Conservation (phyloP, 2,888 invertebrate genomes). For the Oscheius onirici region DNA sequence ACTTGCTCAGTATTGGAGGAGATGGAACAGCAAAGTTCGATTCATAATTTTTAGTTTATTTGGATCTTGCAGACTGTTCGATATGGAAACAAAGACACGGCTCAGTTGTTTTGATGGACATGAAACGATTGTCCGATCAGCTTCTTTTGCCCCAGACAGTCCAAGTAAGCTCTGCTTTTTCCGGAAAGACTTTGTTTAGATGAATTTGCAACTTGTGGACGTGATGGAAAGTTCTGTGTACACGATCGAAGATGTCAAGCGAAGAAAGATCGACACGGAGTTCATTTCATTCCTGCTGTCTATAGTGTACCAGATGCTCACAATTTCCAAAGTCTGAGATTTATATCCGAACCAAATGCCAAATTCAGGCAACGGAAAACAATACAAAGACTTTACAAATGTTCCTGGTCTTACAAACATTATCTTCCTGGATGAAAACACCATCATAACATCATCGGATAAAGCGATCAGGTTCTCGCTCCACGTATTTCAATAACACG, state of each 20-base stretch:
- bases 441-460: constrained; percentile 4
- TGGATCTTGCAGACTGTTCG: constrained; percentile 4
- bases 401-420: constrained; percentile 22
- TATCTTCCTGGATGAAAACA: constrained; percentile 17
- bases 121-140: constrained; percentile 18
- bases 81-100: constrained; percentile 6
- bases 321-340: neutral
- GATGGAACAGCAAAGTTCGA: constrained; percentile 22
- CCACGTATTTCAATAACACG: neutral
- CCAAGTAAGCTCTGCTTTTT: neutral
- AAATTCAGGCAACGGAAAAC: constrained; percentile 5
- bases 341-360: neutral
- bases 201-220: constrained; percentile 20
- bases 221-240: constrained; percentile 18
- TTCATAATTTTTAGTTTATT: neutral
- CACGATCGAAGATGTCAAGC: constrained; percentile 19
- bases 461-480: constrained; percentile 16
- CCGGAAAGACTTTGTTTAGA: neutral
- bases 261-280: neutral
- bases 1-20: constrained; percentile 21
- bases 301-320: constrained; percentile 7
- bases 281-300: constrained; percentile 8
- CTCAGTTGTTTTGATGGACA: constrained; percentile 21
- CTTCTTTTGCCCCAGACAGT: constrained; percentile 10
- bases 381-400: neutral